Evolutionary conservation across 1,140 invertebrate genomes (phyloP).

Genomic region (Plutomurus gul): DNA sequence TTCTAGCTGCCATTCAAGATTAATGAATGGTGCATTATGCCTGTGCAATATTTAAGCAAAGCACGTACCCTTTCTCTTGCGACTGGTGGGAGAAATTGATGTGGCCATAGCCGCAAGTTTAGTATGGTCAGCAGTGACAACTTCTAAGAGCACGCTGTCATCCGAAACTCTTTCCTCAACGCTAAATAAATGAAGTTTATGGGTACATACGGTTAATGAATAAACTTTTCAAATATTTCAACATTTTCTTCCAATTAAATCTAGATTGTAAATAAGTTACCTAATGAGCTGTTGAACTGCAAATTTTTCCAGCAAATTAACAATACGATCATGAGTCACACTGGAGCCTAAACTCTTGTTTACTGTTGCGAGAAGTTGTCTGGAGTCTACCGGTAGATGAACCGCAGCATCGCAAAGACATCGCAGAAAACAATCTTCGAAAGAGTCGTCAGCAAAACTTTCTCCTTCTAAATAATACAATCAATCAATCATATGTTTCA

Average conservation of each 20-base stretch:
- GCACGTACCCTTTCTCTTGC: constrained; percentile 47
- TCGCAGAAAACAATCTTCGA: constrained; percentile 74
- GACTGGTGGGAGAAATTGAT: neutral
- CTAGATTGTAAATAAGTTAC: constrained; percentile 56
- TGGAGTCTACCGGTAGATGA: constrained; percentile 76
- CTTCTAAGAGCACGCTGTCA: constrained; percentile 65
- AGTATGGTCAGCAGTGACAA: constrained; percentile 71
- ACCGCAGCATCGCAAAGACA: constrained; percentile 76
- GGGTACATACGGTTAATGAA: constrained; percentile 28
- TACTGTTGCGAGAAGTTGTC: constrained; percentile 67
- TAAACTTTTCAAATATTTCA: neutral
- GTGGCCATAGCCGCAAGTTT: constrained; percentile 70
- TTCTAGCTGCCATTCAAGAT: no score
- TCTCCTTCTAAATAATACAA: neutral
- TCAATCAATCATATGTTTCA: no score
- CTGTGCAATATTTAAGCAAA: no score
- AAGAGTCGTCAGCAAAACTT: constrained; percentile 54
- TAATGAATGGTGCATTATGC: no score
- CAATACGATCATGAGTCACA: constrained; percentile 68
- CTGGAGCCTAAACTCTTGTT: constrained; percentile 65
- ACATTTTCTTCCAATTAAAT: neutral
- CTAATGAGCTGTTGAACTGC: constrained; percentile 82
- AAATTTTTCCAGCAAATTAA: constrained; percentile 83
- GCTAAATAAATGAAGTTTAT: constrained; percentile 55
- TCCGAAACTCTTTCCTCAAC: constrained; percentile 68